Evolutionary conservation across 2,888 invertebrate genomes (phyloP), one percentile per base, ranked within the genome.

Genomic region (Tribolium freemani): DNA sequence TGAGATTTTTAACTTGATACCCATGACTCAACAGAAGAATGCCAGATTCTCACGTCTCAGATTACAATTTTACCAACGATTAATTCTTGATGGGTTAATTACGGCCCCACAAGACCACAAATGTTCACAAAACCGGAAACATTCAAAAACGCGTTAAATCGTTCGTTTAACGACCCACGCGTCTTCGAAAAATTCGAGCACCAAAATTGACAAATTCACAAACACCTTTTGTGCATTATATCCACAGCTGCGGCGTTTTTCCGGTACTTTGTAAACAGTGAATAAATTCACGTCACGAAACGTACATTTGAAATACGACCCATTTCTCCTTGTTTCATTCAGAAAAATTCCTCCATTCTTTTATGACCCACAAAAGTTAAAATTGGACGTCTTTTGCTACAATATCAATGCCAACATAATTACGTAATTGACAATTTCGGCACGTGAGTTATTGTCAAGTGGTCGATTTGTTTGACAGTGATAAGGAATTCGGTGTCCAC

Each of bases 281-380:
- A 58, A 56, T 8, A 38, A 20, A 58, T 31, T 21, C 31, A n/a
- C 20, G 58, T 57, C 44, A 57, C 44, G 38, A 13, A 10, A n/a
- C 38, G 56, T 56, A 31, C 11, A n/a, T 20, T 20, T 54, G 69
- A 58, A 61, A 61, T 58, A 69, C 53, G 61, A 61, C 44, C 61
- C 10, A 54, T 69, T 69, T 61, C 26, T 16, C 30, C 3, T 61
- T 61, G 60, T 61, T 69, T 61, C 69, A 61, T 38, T 38, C 38
- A 38, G 38, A 38, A 38, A 38, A 38, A 38, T 38, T 38, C 38
- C 38, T 38, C 38, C 9, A 38, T 38, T 38, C 38, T 38, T 38
- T 38, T 38, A 38, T 38, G 38, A 38, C 38, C 38, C 38, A 38
- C 38, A 38, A 38, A 38, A 38, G 38, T 9, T 38, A 38, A 38